A percentile compares a stretch with the other conserved stretches of the same genome.
phyloP scores from a whole-genome alignment of 2,113 vertebrate species.

The Etheostoma spectabile region DNA sequence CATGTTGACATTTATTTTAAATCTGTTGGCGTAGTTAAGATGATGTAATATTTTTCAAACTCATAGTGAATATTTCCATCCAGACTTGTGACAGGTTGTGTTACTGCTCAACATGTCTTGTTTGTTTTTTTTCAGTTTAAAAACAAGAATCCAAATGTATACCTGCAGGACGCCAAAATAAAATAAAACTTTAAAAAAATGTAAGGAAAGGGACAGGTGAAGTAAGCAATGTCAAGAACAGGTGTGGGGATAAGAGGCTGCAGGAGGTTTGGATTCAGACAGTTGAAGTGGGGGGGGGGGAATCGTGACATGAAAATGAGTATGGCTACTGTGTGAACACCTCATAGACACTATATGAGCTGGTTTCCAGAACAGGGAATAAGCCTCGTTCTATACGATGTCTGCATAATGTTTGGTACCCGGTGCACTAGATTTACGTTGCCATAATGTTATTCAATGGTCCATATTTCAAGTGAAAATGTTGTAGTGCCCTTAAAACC shows the following conservation, averaged over 20 bases:
- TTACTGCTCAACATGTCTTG: conserved; percentile 84
- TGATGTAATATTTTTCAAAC: conserved; percentile 70
- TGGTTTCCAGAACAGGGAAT: conserved; percentile 40
- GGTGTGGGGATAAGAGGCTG: conserved; percentile 15
- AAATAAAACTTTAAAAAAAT: conserved; percentile 78
- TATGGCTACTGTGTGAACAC: conserved; percentile 45
- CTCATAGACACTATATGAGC: conserved; percentile 41
- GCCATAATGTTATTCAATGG: not conserved
- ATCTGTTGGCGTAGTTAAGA: conserved; percentile 72
- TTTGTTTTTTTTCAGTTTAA: conserved; percentile 68
- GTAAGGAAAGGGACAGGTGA: conserved; percentile 75
- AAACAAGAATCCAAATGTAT: conserved; percentile 90
- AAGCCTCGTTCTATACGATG: conserved; percentile 10
- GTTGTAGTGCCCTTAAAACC: not conserved
- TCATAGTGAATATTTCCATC: conserved; percentile 69
- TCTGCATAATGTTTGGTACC: not conserved
- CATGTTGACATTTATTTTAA: conserved; percentile 66
- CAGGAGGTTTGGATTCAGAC: conserved; percentile 37
- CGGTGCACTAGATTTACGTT: not conserved
- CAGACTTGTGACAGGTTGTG: conserved; percentile 88
- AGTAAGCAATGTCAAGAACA: conserved; percentile 63
- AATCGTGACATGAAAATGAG: conserved; percentile 25
- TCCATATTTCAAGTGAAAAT: not conserved
- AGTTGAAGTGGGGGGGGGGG: not conserved
- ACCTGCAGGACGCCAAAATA: conserved; percentile 78